phyloP scores from a whole-genome alignment of 2,888 invertebrate species.

The Coremacera marginata region DNA sequence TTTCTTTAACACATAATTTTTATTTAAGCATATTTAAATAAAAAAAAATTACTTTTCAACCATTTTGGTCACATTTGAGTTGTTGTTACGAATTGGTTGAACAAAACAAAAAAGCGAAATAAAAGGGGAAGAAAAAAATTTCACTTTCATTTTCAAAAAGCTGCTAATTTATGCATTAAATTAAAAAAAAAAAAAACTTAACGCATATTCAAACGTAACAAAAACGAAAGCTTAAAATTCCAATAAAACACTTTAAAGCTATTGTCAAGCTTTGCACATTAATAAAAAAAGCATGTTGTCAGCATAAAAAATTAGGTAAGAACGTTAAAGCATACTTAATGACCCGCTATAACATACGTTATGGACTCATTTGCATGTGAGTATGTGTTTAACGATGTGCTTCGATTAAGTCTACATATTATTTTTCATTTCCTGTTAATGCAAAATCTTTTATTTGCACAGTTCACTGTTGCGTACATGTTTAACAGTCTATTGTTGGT shows the following conservation, averaged over 20 bases:
- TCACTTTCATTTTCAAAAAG: conserved; percentile 19
- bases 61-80: conserved; percentile 15
- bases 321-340: conserved; percentile 1
- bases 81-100: neutral
- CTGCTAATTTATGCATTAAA: neutral
- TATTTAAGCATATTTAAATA: neutral
- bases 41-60: neutral
- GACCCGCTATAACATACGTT: neutral
- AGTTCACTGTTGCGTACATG: neutral
- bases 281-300: neutral
- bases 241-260: neutral
- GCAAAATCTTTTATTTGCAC: neutral
- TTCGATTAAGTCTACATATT: too few relatives aligned
- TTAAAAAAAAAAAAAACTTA: neutral
- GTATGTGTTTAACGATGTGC: too few relatives aligned
- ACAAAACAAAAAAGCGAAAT: neutral
- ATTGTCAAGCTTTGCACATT: neutral
- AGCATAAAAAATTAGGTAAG: neutral
- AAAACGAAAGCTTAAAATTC: conserved; percentile 10
- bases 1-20: neutral
- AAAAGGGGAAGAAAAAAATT: neutral
- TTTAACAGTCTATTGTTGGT: neutral
- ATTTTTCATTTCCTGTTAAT: too few relatives aligned
- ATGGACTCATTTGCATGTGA: too few relatives aligned
- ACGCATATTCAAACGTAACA: neutral